These are phyloP conservation scores for Anoura caudifer DNA, from an alignment of 2,113 vertebrate species.

Conservation along the genomic window DNA sequence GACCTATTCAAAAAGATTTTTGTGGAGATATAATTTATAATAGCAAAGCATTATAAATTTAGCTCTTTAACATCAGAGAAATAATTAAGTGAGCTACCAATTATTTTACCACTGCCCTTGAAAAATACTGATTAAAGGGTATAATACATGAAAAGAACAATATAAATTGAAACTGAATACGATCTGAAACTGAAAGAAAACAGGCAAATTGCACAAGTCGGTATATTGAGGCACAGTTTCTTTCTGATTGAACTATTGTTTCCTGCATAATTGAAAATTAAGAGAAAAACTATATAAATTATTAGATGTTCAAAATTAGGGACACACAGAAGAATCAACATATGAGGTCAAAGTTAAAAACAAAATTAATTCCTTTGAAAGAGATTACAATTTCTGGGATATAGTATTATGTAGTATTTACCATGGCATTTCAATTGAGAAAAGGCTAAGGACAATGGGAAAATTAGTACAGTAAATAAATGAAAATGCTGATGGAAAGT, in stretches of 20 bases:
- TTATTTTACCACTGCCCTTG: not conserved
- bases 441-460: not conserved
- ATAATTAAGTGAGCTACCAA: not conserved
- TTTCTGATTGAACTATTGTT: not conserved
- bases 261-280: not conserved
- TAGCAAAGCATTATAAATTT: not conserved
- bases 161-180: not conserved
- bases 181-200: not conserved
- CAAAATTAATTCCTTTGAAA: conserved; percentile 12
- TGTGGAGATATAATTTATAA: not conserved
- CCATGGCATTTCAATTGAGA: not conserved
- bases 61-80: not conserved
- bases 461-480: not conserved
- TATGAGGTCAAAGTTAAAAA: not conserved
- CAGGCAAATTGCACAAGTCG: not conserved
- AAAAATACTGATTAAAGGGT: not conserved
- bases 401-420: not conserved
- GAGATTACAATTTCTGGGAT: not conserved
- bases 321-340: not conserved
- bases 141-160: not conserved
- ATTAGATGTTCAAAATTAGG: not conserved
- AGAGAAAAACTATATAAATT: not conserved
- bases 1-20: not conserved
- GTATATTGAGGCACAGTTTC: not conserved
- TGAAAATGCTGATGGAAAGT: not conserved